These are phyloP conservation scores for Dipodomys stephensi DNA, from an alignment of 2,113 vertebrate genomes.

Conservation along the genomic window DNA sequence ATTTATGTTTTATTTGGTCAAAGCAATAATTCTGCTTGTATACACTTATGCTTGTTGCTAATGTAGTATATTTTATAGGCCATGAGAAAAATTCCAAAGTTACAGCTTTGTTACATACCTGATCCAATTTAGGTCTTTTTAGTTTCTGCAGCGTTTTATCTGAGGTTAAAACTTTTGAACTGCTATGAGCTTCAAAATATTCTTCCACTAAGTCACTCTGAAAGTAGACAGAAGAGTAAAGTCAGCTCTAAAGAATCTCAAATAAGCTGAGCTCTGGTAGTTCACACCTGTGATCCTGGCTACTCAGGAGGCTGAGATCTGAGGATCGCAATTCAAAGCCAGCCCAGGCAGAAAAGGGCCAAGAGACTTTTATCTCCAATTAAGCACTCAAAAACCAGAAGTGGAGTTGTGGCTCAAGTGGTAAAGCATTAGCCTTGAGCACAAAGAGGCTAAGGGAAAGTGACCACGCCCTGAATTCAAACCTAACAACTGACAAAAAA, in stretches of 20 bases:
- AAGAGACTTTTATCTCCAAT: too few relatives aligned
- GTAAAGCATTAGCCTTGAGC: too few relatives aligned
- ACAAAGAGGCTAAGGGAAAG: too few relatives aligned
- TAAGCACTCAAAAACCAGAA: too few relatives aligned
- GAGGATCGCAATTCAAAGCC: too few relatives aligned
- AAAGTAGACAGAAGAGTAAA: constrained; percentile 64
- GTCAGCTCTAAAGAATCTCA: constrained; percentile 57
- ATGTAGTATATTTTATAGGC: neutral
- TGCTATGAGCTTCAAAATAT: constrained; percentile 98
- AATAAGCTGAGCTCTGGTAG: neutral
- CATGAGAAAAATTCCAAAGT: neutral
- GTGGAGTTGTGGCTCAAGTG: too few relatives aligned
- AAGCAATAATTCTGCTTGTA: neutral
- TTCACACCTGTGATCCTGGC: too few relatives aligned
- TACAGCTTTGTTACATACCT: constrained; percentile 86
- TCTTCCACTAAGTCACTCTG: constrained; percentile 93
- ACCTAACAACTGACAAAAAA: too few relatives aligned
- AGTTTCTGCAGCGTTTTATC: constrained; percentile 96
- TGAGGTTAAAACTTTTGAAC: constrained; percentile 96
- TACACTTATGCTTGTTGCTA: neutral
- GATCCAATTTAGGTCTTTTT: constrained; percentile 91
- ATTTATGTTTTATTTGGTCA: constrained; percentile 1
- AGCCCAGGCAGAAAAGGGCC: too few relatives aligned
- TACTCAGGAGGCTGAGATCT: too few relatives aligned
- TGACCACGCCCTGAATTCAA: too few relatives aligned